phyloP scores from a whole-genome alignment of 2,888 invertebrate species.

The Drosophila histrio region DNA sequence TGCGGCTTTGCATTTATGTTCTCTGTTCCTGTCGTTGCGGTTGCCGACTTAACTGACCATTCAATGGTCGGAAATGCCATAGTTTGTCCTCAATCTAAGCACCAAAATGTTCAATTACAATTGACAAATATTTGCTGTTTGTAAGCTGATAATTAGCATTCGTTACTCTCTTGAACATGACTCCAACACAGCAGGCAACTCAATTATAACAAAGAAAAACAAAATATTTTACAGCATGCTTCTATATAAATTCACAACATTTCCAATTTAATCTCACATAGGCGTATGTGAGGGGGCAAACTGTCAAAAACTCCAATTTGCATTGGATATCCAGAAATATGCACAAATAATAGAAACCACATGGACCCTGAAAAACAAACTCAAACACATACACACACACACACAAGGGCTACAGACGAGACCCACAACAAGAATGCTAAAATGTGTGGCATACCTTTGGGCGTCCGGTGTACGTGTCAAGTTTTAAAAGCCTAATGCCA shows the following conservation, averaged over 20 bases:
- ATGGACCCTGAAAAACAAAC: background rate
- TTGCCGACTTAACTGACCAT: slow-evolving; percentile 2
- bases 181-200: background rate
- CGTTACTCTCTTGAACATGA: background rate
- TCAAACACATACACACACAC: slow-evolving; percentile 1
- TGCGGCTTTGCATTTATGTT: slow-evolving; percentile 10
- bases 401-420: background rate
- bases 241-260: slow-evolving; percentile 18
- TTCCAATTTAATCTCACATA: slow-evolving; percentile 9
- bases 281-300: background rate
- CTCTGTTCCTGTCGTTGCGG: background rate
- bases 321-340: slow-evolving; percentile 37
- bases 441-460: slow-evolving; percentile 19
- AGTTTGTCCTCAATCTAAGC: background rate
- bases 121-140: slow-evolving; percentile 44
- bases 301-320: slow-evolving; percentile 26
- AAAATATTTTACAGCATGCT: slow-evolving; percentile 9
- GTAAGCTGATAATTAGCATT: slow-evolving; percentile 29
- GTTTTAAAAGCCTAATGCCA: slow-evolving; percentile 50
- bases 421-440: slow-evolving; percentile 4
- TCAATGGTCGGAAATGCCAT: slow-evolving; percentile 29
- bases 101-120: slow-evolving; percentile 16
- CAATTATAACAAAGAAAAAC: slow-evolving; percentile 31
- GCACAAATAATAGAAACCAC: slow-evolving; percentile 37
- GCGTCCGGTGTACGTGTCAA: slow-evolving; percentile 50